A percentile compares a stretch with the other conserved stretches of the same genome.
These are phyloP conservation scores for Dolichomitus sp. DNA, from an alignment of 2,888 invertebrate genomes.

Conservation along the genomic window DNA sequence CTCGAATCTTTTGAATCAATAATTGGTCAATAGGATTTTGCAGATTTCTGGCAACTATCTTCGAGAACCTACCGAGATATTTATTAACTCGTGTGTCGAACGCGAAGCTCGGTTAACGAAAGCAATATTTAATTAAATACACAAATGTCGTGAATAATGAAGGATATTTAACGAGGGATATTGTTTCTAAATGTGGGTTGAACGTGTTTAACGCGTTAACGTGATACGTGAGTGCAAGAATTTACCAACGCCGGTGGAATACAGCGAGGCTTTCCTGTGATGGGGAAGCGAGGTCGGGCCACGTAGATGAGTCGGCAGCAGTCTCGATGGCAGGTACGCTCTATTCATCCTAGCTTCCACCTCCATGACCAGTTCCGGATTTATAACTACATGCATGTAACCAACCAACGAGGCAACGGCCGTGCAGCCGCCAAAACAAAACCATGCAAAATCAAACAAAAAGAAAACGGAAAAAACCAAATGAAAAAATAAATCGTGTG, in stretches of 20 bases:
- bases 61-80: constrained; percentile 36
- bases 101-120: constrained; percentile 35
- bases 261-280: constrained; percentile 85
- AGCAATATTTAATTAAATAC: constrained; percentile 48
- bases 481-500: constrained; percentile 54
- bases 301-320: constrained; percentile 87
- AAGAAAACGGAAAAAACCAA: constrained; percentile 80
- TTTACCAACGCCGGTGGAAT: constrained; percentile 84
- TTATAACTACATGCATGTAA: constrained; percentile 90
- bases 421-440: constrained; percentile 84
- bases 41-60: neutral
- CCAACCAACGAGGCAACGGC: constrained; percentile 81
- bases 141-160: constrained; percentile 23
- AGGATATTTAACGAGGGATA: constrained; percentile 8
- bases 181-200: constrained; percentile 35
- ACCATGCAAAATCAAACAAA: constrained; percentile 84
- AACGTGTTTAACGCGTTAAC: constrained; percentile 38
- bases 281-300: constrained; percentile 80
- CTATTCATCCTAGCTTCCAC: constrained; percentile 95
- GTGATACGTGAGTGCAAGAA: constrained; percentile 71
- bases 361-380: constrained; percentile 95
- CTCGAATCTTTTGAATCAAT: neutral
- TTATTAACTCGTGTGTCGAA: constrained; percentile 10
- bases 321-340: constrained; percentile 90
- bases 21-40: neutral